Conservation (phyloP, 2,797 vertebrate species). For the Pseudocheirus occidentalis region DNA sequence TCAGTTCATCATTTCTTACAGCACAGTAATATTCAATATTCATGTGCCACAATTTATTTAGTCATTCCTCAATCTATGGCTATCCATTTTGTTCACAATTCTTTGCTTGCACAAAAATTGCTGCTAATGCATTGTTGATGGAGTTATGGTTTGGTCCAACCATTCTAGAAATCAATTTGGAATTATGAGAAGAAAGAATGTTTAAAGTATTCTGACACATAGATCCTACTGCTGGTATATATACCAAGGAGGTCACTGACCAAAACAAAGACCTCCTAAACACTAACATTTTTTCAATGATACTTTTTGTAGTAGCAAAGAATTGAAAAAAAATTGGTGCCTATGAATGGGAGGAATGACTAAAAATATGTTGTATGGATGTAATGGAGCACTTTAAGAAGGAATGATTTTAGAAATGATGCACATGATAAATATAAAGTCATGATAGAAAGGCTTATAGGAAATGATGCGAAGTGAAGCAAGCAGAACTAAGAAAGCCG, state of each 20-base stretch:
- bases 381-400: not conserved
- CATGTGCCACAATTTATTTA: not conserved
- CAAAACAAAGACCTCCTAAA: not conserved
- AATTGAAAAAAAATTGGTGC: not conserved
- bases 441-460: not conserved
- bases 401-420: not conserved
- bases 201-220: not conserved
- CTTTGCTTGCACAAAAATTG: not conserved
- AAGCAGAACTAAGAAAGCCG: not conserved
- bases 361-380: not conserved
- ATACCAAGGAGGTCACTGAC: not conserved
- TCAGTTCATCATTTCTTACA: not conserved
- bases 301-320: not conserved
- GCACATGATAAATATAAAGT: not conserved
- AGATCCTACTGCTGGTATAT: not conserved
- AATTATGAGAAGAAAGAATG: not conserved
- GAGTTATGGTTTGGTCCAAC: not conserved
- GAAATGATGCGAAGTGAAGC: not conserved
- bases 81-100: not conserved
- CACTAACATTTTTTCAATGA: not conserved
- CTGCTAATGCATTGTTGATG: not conserved
- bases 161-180: not conserved
- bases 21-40: not conserved
- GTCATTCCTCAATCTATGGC: not conserved
- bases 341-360: not conserved